phyloP scores from a whole-genome alignment of 1,140 invertebrate species.

The Philotrypesis tridentata region DNA sequence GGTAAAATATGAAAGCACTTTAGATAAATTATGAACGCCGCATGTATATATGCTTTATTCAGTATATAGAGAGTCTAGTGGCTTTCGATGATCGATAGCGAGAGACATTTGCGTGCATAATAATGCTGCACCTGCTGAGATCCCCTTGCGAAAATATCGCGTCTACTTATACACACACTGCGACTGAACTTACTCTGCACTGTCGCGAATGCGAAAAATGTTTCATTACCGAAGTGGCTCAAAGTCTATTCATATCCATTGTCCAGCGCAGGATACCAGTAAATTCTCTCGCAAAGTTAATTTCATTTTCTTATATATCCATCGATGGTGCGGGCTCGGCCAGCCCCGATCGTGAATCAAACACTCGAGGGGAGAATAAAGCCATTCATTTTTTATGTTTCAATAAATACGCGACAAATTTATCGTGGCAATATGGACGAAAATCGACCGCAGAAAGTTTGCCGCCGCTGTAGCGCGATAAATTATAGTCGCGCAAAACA shows the following conservation, averaged over 20 bases:
- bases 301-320: background rate
- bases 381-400: background rate
- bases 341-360: background rate
- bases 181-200: no score
- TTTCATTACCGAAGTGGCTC: no score
- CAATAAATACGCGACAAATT: background rate
- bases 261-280: no score
- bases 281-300: no score
- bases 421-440: background rate
- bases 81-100: constrained; percentile 28
- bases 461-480: background rate
- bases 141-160: background rate
- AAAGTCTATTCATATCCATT: no score
- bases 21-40: background rate
- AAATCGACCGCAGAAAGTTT: background rate
- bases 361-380: background rate
- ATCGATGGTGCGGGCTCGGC: background rate
- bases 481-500: background rate
- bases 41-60: background rate
- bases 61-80: background rate
- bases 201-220: no score
- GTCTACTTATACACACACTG: no score
- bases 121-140: background rate
- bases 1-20: constrained; percentile 16
- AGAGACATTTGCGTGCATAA: background rate